phyloP scores from a whole-genome alignment of 2,888 invertebrate species.

The Leptura quadrifasciata region DNA sequence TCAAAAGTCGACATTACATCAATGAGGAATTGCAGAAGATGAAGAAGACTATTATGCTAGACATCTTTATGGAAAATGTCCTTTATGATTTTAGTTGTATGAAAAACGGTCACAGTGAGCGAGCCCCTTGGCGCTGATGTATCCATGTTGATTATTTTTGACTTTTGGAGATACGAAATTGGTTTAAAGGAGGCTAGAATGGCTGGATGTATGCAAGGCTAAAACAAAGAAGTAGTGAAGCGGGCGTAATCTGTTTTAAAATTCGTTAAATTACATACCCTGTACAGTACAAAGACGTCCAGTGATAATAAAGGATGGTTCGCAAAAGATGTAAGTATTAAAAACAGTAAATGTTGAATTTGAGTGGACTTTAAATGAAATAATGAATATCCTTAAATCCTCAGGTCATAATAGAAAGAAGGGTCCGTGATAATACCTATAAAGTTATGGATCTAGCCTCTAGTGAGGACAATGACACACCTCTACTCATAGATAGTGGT shows the following conservation, averaged over 20 bases:
- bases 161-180: slow-evolving; percentile 38
- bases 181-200: slow-evolving; percentile 3
- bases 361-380: slow-evolving; percentile 37
- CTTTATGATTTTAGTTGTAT: slow-evolving; percentile 10
- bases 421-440: slow-evolving; percentile 57
- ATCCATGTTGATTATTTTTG: slow-evolving; percentile 47
- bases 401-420: slow-evolving; percentile 63
- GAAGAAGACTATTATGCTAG: too few species aligned
- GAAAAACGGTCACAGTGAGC: slow-evolving; percentile 10
- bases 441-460: slow-evolving; percentile 65
- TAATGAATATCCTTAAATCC: slow-evolving; percentile 33
- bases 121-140: slow-evolving; percentile 38
- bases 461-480: slow-evolving; percentile 63
- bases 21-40: too few species aligned
- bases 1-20: too few species aligned
- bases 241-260: not conserved
- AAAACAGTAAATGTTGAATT: slow-evolving; percentile 28
- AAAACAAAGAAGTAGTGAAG: not conserved
- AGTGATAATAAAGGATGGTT: slow-evolving; percentile 58
- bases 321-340: slow-evolving; percentile 63
- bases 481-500: slow-evolving; percentile 66
- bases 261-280: slow-evolving; percentile 13
- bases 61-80: slow-evolving; percentile 18
- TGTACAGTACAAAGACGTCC: slow-evolving; percentile 27
- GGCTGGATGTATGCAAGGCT: slow-evolving; percentile 10